Evolutionary conservation across 2,113 vertebrate species (phyloP), one percentile per base, ranked within the genome.

Genomic region (Spea multiplicata): DNA sequence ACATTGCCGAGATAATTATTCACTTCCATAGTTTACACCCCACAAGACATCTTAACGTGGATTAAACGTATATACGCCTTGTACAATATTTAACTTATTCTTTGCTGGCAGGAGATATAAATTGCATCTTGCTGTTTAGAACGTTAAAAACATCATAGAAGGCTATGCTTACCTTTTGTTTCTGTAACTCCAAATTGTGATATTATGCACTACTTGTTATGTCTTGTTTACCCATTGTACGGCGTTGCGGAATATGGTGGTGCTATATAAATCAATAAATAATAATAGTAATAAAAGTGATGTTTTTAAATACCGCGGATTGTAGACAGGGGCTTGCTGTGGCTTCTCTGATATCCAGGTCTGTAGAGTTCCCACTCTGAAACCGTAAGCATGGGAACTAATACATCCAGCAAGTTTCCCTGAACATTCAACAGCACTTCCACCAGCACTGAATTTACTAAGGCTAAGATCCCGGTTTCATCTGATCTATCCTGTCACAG

Each of bases 401-500:
- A 16, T 7, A 30, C 45, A 64, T 9, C 47, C 61, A 78, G 47
- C 67, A n/a, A 48, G 45, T 45, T 47, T 46, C 49, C 67, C 70
- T 73, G 44, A 17, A 30, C 61, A 46, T 71, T 73, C 49, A 17
- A 30, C 61, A 46, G 62, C 57, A 72, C 69, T 61, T 73, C 77
- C 57, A 73, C 30, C 30, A n/a, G 14, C 50, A 66, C 44, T 49
- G 70, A 72, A 66, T 30, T 74, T 69, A 17, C 67, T 71, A 52
- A 44, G 47, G 48, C 45, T 72, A 48, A 49, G 59, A 53, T 65
- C 69, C 45, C n/a, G 30, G 64, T 62, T 71, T 66, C 76, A 55
- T 73, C 61, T 64, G 62, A 73, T 62, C 78, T 74, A n/a, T 78
- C 78, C 84, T 30, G 85, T 75, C 82, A 80, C 85, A 55, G 72